Evolutionary conservation across 2,888 invertebrate genomes (phyloP), one percentile per base, ranked within the genome.

Genomic region (Himalopsyche anomala): DNA sequence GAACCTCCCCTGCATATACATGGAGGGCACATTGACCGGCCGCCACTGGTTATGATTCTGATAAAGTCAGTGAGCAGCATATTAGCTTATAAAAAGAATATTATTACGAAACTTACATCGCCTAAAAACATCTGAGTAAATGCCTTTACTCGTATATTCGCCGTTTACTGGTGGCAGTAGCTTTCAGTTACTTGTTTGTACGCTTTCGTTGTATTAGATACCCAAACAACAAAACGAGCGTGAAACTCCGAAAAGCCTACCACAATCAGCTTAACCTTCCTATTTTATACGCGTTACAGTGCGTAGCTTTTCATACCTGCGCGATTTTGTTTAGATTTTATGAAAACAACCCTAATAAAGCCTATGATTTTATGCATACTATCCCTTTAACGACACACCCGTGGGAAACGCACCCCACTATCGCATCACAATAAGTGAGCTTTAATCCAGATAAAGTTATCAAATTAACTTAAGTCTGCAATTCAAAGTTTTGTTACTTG

Each of bases 281-380:
- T 62, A 62, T 62, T 62, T 62, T 62, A 19, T 62, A 62, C 62
- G 62, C 28, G 19, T 62, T 62, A 62, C 62, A 62, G 62, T 62
- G 62, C 28, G 62, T 62, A 62, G 62, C 62, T 62, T 62, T 62
- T 62, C 62, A 62, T 62, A 62, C 62, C 62, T 62, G 62, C 19
- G 62, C 19, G 62, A 62, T 62, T 62, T 62, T 62, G 62, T 62
- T 62, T 62, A 28, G 62, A 62, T 62, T 62, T 62, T 62, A 62
- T 62, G 62, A 62, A 62, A 62, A 62, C 62, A 62, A 62, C 62
- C 62, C 62, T 62, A 62, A 62, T 62, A 62, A 62, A 62, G 62
- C 62, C 62, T 62, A 62, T 62, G 62, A 62, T 62, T 62, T 62
- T 62, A 62, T 62, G 62, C 19, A 62, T 62, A 62, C 62, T 62